Evolutionary conservation across 2,888 invertebrate species (phyloP).

Genomic region (Cryptocephalus primarius): DNA sequence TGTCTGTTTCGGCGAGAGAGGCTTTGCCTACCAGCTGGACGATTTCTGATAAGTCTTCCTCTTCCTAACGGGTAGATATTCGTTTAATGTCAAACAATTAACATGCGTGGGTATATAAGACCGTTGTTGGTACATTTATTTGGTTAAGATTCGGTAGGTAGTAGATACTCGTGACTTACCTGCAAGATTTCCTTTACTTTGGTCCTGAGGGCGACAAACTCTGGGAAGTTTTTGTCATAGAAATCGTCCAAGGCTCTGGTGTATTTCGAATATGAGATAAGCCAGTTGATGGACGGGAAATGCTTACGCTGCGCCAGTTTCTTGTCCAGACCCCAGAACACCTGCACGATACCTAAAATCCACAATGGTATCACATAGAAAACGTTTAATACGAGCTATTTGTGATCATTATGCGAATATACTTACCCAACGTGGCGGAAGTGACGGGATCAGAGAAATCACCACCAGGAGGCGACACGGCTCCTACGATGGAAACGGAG

Average conservation of each 20-base stretch:
- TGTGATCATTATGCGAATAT: background rate
- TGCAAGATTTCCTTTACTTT: conserved; percentile 62
- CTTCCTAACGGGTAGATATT: conserved; percentile 47
- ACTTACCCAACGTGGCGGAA: conserved; percentile 72
- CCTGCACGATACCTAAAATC: conserved; percentile 34
- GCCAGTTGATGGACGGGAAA: conserved; percentile 99
- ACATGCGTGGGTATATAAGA: no score
- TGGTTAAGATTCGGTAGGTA: no score
- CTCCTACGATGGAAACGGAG: conserved; percentile 98
- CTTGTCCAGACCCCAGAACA: conserved; percentile 99
- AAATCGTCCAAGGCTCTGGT: conserved; percentile 97
- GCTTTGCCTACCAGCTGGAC: conserved; percentile 99
- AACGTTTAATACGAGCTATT: no score
- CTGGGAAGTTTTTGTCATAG: conserved; percentile 96
- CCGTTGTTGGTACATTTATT: no score
- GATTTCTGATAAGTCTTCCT: conserved; percentile 99
- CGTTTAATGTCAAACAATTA: background rate
- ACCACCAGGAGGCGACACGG: conserved; percentile 99
- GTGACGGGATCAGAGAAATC: conserved; percentile 99
- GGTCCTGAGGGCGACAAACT: conserved; percentile 94
- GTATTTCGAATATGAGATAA: conserved; percentile 95
- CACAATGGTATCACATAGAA: background rate
- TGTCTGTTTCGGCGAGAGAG: conserved; percentile 96
- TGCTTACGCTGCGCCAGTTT: conserved; percentile 98
- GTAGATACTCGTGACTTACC: conserved; percentile 17